Evolutionary conservation across 2,888 invertebrate genomes (phyloP), one percentile per base, ranked within the genome.

Genomic region (Hoplodrina ambigua): DNA sequence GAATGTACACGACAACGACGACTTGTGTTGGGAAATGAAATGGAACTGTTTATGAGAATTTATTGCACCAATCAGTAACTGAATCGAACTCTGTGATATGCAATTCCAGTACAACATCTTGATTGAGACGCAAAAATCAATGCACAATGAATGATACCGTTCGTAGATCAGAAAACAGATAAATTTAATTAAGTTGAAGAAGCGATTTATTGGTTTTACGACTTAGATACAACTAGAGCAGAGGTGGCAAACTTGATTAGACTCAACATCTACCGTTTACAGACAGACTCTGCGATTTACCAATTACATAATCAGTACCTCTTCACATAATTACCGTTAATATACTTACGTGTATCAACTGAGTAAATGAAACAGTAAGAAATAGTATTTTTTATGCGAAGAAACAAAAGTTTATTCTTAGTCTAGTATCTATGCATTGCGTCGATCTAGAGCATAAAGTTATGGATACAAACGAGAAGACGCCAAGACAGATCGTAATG

Each of bases 11-110:
- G 41, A 78, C 75, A 81, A 75, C 55, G 54, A 53, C 58, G 60
- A 66, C 64, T 70, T 62, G 68, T 82, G 60, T 70, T 80, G 67
- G 58, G 56, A 83, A 85, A 72, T 72, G 41, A 57, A 83, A 78
- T 80, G 46, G 60, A 72, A 57, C 44, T 69, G 69, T 66, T 80
- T 65, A 85, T 71, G 69, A 71, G 70, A 80, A 85, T 70, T 71
- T 68, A 80, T 85, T 75, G 64, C 69, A 66, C 57, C 53, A 56
- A 70, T 62, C 49, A 44, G 69, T 41, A 54, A 66, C 57, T 69
- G 49, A 68, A 83, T 72, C 54, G 33, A 67, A 53, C 57, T 64
- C 50, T n/a, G 30, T 69, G 33, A 69, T 65, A 69, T 60, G 53
- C 57, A 62, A 19, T 57, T 57, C 13, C 41, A 58, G 49, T 37